Evolutionary conservation across 2,113 vertebrate genomes (phyloP).

Genomic region (Sylvia atricapilla): DNA sequence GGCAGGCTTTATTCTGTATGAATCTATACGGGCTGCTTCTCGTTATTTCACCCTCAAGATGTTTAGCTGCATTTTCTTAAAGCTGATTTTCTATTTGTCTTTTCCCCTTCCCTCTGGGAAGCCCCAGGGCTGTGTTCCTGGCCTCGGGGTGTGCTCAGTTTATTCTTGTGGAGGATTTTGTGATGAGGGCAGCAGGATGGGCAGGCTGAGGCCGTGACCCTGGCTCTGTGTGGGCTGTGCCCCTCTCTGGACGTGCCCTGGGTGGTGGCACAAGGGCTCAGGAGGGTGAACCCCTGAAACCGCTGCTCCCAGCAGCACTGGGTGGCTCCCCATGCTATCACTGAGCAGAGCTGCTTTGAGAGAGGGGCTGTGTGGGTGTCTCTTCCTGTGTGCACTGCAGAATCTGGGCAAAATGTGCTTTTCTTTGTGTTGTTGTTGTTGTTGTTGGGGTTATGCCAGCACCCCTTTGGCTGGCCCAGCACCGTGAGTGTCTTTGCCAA

Average conservation of each 20-base stretch:
- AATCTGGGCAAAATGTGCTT: neutral
- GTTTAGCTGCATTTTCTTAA: slow-evolving; percentile 8
- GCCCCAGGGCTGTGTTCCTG: neutral
- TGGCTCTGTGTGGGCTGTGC: neutral
- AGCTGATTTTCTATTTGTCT: neutral
- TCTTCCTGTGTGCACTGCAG: neutral
- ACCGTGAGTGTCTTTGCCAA: neutral
- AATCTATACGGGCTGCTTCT: neutral
- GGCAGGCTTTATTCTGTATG: neutral
- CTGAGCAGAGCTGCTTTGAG: fast-evolving
- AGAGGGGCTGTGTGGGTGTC: neutral
- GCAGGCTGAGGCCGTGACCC: neutral
- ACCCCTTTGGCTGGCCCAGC: neutral
- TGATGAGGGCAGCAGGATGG: neutral
- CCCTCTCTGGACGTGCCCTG: fast-evolving
- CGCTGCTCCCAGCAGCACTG: fast-evolving
- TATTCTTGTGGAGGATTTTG: neutral
- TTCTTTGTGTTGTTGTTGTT: neutral
- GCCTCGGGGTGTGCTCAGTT: neutral
- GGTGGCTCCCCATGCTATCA: neutral
- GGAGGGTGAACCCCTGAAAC: neutral
- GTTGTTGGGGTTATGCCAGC: neutral
- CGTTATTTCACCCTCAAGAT: neutral
- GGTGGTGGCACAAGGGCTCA: neutral
- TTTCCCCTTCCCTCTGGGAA: neutral